phyloP scores from a whole-genome alignment of 2,113 vertebrate species.

The Hyperoodon ampullatus region DNA sequence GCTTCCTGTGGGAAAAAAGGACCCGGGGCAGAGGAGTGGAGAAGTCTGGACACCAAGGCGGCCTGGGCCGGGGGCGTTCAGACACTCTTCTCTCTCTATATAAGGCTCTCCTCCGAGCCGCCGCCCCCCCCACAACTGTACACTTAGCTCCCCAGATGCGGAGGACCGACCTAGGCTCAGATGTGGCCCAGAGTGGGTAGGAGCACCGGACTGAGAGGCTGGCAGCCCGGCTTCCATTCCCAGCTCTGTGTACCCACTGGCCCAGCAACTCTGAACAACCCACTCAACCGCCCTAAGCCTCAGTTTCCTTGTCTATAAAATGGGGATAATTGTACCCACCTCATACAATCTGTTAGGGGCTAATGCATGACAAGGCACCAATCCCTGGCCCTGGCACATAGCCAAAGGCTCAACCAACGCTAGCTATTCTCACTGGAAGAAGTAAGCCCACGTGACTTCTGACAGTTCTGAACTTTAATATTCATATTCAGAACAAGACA shows the following conservation, averaged over 20 bases:
- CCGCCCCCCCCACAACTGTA: no score
- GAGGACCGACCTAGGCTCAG: not conserved
- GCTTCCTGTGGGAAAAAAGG: slow-evolving; percentile 79
- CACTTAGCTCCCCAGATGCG: not conserved
- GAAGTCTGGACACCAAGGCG: not conserved
- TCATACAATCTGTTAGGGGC: not conserved
- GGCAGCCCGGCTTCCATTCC: not conserved
- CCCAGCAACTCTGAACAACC: not conserved
- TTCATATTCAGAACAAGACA: not conserved
- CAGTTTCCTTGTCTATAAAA: not conserved
- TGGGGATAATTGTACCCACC: not conserved
- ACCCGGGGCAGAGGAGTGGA: not conserved
- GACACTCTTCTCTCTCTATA: not conserved
- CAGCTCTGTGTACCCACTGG: not conserved
- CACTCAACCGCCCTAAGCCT: not conserved
- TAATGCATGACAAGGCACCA: not conserved
- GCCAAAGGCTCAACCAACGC: not conserved
- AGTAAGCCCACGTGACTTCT: not conserved
- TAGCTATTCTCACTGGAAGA: not conserved
- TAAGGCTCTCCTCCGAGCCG: not conserved
- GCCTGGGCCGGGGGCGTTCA: not conserved
- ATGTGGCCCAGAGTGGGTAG: not conserved
- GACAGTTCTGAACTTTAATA: slow-evolving; percentile 5
- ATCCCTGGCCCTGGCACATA: not conserved
- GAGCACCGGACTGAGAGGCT: not conserved